These are phyloP conservation scores for Ctenopoma multispine DNA, from an alignment of 2,797 vertebrate species.

Conservation along the genomic window DNA sequence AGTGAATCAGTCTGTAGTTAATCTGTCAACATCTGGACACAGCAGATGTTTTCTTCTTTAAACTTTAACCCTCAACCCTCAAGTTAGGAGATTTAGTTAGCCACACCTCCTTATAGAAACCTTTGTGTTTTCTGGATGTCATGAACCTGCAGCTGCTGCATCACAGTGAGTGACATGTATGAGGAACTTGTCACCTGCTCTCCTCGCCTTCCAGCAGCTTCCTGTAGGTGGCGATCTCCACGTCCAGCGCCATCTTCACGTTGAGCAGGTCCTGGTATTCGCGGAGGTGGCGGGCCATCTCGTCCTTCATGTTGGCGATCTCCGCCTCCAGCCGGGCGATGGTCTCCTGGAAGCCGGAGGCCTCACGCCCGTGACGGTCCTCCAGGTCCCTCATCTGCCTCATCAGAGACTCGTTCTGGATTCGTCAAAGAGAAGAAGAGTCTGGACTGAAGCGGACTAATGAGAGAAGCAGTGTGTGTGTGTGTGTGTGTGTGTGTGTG, in stretches of 20 bases:
- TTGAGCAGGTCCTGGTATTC: slow-evolving; percentile 98
- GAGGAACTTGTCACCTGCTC: slow-evolving; percentile 84
- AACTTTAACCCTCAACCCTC: too few relatives aligned
- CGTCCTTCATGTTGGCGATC: slow-evolving; percentile 94
- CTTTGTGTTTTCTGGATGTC: too few relatives aligned
- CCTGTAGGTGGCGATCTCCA: slow-evolving; percentile 97
- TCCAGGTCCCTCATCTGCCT: slow-evolving; percentile 94
- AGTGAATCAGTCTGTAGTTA: background rate
- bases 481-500: background rate
- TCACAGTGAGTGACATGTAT: too few relatives aligned
- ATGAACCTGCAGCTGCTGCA: too few relatives aligned
- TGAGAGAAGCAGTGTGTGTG: background rate
- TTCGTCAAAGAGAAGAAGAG: background rate
- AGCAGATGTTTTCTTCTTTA: too few relatives aligned
- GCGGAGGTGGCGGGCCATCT: slow-evolving; percentile 94
- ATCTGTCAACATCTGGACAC: too few relatives aligned
- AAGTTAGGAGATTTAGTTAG: too few relatives aligned
- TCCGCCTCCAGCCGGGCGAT: slow-evolving; percentile 91
- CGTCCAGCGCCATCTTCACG: slow-evolving; percentile 95
- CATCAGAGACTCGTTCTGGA: slow-evolving; percentile 91
- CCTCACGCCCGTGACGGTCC: slow-evolving; percentile 90
- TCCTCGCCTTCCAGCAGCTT: slow-evolving; percentile 98
- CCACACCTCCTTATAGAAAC: too few relatives aligned
- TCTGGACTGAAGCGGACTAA: background rate
- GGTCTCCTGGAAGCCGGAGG: slow-evolving; percentile 88